These are phyloP conservation scores for Nyleta sp. DNA, from an alignment of 2,888 invertebrate genomes.

Conservation along the genomic window DNA sequence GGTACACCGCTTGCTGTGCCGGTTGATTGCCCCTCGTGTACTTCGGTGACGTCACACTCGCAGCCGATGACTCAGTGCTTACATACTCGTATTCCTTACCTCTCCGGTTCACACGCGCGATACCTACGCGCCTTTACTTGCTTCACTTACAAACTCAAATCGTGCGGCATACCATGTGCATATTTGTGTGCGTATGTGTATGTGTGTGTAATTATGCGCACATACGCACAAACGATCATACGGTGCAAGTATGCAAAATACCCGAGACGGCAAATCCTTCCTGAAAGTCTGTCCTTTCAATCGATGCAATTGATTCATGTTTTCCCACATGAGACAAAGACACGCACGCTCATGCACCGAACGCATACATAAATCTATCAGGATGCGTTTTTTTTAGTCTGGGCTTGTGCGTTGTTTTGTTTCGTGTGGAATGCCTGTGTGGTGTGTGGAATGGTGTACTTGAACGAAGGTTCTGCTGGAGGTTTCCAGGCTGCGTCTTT, in stretches of 20 bases:
- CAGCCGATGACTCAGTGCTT: slow-evolving; percentile 54
- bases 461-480: not conserved
- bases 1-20: slow-evolving; percentile 45
- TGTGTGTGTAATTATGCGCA: slow-evolving; percentile 19
- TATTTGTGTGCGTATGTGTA: slow-evolving; percentile 1
- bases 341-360: slow-evolving; percentile 14
- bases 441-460: not conserved
- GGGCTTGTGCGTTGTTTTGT: slow-evolving; percentile 10
- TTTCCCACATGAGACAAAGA: slow-evolving; percentile 51
- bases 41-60: slow-evolving; percentile 52
- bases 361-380: slow-evolving; percentile 32
- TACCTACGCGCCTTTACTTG: slow-evolving; percentile 36
- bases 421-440: slow-evolving; percentile 13
- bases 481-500: not conserved
- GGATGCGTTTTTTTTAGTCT: slow-evolving; percentile 14
- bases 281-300: slow-evolving; percentile 46
- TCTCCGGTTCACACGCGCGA: slow-evolving; percentile 47
- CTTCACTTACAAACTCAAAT: slow-evolving; percentile 15
- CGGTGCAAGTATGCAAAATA: slow-evolving; percentile 24
- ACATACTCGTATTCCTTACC: slow-evolving; percentile 48
- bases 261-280: slow-evolving; percentile 46
- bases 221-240: not conserved
- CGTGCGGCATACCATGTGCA: slow-evolving; percentile 10
- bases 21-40: slow-evolving; percentile 62
- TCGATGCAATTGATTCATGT: slow-evolving; percentile 52